Evolutionary conservation across 2,888 invertebrate species (phyloP), one percentile per base, ranked within the genome.

Genomic region (Rutpela maculata): DNA sequence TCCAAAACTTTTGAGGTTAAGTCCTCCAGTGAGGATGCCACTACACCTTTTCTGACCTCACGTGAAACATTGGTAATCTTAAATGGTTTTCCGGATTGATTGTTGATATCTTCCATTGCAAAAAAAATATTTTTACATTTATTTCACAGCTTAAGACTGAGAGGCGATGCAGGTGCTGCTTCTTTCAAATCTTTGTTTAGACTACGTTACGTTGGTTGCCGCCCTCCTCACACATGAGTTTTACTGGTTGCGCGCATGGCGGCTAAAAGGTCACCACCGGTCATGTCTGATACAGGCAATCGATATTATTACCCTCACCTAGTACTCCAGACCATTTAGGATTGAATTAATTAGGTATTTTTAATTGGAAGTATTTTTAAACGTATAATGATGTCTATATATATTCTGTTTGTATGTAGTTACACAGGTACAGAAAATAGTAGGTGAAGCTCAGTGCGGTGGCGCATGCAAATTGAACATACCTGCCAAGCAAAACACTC

Each of bases 21-120:
- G 88, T 96, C 96, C 87, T 95, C 94, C 66, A 97, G 91, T 18
- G 95, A 95, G 62, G 92, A 91, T 70, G 97, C 96, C 78, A 96
- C 96, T 85, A 96, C 92, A 81, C 96, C 96, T 90, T 96, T 96
- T 87, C 95, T 94, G 86, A 94, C 93, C 88, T 96, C 95, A 85
- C 97, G 92, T 84, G 93, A 93, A 81, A 94, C 92, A 90, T 96
- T 96, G 83, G 95, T 94, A 85, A 95, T 94, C 91, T 95, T 95
- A 88, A 95, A 95, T 38, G 95, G 95, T 88, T 93, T 94, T 83
- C 91, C 93, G 81, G 84, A 81, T 78, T 85, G 86, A 73, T 83
- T 84, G 67, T 88, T 90, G 84, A 91, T 91, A 88, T 91, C 91
- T 86, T 93, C 93, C 93, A 93, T 93, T 87, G 43, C 82, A 73